phyloP scores from a whole-genome alignment of 2,888 invertebrate genomes.

The Bombylius discolor region DNA sequence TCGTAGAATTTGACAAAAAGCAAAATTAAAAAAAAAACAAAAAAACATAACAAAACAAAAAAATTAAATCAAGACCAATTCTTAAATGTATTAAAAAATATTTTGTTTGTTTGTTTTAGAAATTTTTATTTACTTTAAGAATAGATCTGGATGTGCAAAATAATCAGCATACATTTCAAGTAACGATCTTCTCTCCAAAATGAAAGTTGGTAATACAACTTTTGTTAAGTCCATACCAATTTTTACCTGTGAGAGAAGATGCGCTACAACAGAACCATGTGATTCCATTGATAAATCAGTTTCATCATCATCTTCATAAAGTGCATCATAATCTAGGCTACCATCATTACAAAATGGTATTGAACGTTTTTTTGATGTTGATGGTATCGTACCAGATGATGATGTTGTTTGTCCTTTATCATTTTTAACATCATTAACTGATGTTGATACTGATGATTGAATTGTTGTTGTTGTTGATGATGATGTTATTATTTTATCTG shows the following conservation, averaged over 20 bases:
- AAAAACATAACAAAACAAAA: not conserved
- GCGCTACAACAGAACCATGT: slow-evolving; percentile 94
- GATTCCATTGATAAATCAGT: slow-evolving; percentile 86
- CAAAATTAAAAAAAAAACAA: not conserved
- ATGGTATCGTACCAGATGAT: slow-evolving; percentile 1
- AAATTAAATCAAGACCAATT: not conserved
- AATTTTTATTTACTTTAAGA: slow-evolving; percentile 56
- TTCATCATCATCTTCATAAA: slow-evolving; percentile 84
- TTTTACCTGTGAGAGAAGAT: slow-evolving; percentile 92
- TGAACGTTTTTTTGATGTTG: slow-evolving; percentile 10
- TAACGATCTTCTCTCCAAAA: slow-evolving; percentile 89
- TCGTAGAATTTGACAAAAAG: slow-evolving; percentile 1
- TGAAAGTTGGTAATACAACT: slow-evolving; percentile 93
- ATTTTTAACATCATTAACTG: not conserved
- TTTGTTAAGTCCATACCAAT: slow-evolving; percentile 99
- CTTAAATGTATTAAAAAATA: not conserved
- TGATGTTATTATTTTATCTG: not conserved
- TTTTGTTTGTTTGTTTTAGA: not conserved
- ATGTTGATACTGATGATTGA: not conserved
- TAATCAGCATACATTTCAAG: slow-evolving; percentile 99
- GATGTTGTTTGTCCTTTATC: not conserved
- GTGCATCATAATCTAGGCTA: slow-evolving; percentile 69
- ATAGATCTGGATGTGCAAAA: slow-evolving; percentile 97
- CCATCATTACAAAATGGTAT: slow-evolving; percentile 48
- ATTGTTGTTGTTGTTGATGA: not conserved